Percentiles rank a stretch among this genome's conserved stretches.
Conservation (phyloP, 2,113 vertebrate species). For the Dipodomys spectabilis region DNA sequence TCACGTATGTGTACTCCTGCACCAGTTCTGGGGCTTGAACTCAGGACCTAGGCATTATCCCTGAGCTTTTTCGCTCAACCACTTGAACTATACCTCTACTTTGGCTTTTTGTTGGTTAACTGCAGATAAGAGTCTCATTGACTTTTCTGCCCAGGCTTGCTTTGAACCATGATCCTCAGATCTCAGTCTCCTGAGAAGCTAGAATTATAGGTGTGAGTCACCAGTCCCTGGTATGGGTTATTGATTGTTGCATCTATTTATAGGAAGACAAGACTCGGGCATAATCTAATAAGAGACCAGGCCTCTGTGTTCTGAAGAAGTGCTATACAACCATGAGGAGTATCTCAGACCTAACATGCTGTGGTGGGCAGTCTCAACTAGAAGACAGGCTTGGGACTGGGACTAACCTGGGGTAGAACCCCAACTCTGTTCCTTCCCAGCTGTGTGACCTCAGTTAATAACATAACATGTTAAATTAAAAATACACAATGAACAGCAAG, state of each 20-base stretch:
- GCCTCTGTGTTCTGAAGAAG: neutral
- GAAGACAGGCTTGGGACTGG: neutral
- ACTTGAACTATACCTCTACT: no score
- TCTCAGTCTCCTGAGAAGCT: no score
- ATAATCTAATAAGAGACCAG: neutral
- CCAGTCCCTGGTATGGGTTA: no score
- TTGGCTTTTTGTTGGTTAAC: no score
- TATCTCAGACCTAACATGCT: accelerated
- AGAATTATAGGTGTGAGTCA: no score
- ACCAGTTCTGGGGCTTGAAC: no score
- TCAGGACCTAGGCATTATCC: no score
- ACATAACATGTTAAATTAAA: conserved; percentile 47
- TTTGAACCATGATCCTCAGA: no score
- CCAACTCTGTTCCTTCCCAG: neutral
- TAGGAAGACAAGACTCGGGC: neutral
- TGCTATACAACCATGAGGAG: accelerated
- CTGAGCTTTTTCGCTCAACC: no score
- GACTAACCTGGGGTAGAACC: neutral
- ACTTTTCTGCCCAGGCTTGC: no score
- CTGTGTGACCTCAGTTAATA: neutral
- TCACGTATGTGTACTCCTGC: no score
- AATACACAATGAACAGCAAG: neutral
- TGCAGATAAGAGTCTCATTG: no score
- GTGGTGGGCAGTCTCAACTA: accelerated
- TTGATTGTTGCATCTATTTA: neutral